Base-by-base conservation (phyloP, 2,113 vertebrate species). In the Tetrax tetrax region DNA sequence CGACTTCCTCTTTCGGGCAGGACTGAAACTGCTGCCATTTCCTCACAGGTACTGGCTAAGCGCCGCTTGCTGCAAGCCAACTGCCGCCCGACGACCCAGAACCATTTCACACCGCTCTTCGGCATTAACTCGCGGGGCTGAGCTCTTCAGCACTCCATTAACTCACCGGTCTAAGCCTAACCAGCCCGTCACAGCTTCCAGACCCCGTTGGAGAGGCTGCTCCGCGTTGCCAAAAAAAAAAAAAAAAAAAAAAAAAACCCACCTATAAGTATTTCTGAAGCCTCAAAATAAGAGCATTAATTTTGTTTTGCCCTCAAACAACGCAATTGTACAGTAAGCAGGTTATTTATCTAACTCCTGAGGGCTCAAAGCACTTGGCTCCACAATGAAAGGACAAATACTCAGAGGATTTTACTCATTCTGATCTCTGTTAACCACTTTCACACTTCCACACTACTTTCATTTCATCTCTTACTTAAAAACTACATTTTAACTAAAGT, bases 1-100 rank as follows among this genome's bases (percentile, higher is more conserved):
- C 4, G 4, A 29, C 86, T 97, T 97, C 97, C 97, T 95, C 93
- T 92, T 68, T 72, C 57, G 35, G 56, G 38, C 69, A 43, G 41
- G 18, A 21, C n/a, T 72, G 37, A 70, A 95, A 60, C 61, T 47
- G 87, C 83, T 87, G 87, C 65, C 89, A 86, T 93, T 96, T 91
- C 93, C 79, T 12, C 90, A 28, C 75, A 5, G 37, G 74, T 43
- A 87, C 22, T 1, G 0, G 43, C 56, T 38, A 25, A 60, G 50
- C 10, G 9, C 64, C 54, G 69, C 84, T 66, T 4, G n/a, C 68
- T 45, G 71, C 24, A 6, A 54, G 48, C 18, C 18, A 27, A 8
- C 48, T 33, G 29, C 57, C 12, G 0, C 18, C 6, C 35, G n/a
- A 8, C 9, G 3, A 35, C 21, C 50, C 21, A 71, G 31, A 93